Evolutionary conservation across 1,140 invertebrate genomes (phyloP), one percentile per base, ranked within the genome.

Genomic region (Drosophila sturtevanti): DNA sequence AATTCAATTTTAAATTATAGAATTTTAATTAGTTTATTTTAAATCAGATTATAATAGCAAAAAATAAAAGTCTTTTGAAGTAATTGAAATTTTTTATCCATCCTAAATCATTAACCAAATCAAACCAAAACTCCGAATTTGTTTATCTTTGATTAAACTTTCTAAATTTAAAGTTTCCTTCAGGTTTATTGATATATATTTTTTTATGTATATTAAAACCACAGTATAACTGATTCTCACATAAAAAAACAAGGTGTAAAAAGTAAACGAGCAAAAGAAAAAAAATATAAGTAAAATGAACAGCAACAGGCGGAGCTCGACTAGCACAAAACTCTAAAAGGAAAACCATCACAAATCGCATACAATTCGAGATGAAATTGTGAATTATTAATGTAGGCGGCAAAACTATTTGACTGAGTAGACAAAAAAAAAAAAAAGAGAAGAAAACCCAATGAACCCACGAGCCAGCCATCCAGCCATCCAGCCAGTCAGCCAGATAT

Each of bases 351-450:
- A 78, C 87, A 90, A 90, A 90, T 90, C 85, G 87, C 66, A 82
- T 72, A 90, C 86, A 90, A 90, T 90, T 80, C 87, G 69, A 90
- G 81, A 90, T 90, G 87, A 90, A 90, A 90, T 90, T 90, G 87
- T 90, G 79, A 90, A 90, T 90, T 90, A 90, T 90, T 90, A 90
- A 90, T 90, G 87, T 79, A 80, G 85, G 72, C 84, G 76, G 84
- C 79, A 72, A 84, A 78, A 87, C 82, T 86, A 86, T 86, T 86
- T 86, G 84, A 81, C 76, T 86, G 77, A 89, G 85, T 89, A 89
- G 79, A 85, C 84, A 89, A 56, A 56, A 44, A 41, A 41, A 7
- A 44, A 1, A 24, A 24, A 24, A 24, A 24, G 4, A 31, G n/a
- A 31, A 31, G 27, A 31, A 31, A 31, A 31, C 6, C 27, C 27